A percentile compares a stretch with the other conserved stretches of the same genome.
These are phyloP conservation scores for Taxidea taxus DNA, from an alignment of 2,113 vertebrate genomes.

Conservation along the genomic window DNA sequence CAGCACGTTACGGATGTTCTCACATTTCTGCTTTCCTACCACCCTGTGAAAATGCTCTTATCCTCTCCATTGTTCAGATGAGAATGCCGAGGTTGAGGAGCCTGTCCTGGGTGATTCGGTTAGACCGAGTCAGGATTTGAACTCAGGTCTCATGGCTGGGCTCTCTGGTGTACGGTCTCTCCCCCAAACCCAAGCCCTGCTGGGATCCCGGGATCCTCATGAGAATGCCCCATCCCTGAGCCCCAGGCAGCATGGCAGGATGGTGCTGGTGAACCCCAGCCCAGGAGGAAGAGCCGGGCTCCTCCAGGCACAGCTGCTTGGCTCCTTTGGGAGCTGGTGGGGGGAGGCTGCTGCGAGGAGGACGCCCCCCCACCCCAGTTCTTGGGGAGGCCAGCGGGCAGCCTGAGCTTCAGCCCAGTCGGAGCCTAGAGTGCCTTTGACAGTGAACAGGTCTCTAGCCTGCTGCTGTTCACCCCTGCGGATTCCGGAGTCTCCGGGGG, in stretches of 20 bases:
- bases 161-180: neutral
- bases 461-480: accelerated
- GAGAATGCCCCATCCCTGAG: neutral
- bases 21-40: accelerated
- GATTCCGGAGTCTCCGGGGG: neutral
- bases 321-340: neutral
- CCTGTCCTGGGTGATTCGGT: neutral
- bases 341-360: neutral
- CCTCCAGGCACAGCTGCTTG: neutral
- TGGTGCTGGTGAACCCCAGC: no score
- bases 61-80: neutral
- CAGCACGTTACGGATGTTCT: accelerated
- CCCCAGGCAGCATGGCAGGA: neutral
- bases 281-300: neutral
- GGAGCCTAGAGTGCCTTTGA: neutral
- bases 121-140: neutral
- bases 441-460: neutral
- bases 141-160: neutral
- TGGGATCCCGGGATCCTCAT: neutral
- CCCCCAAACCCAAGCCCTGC: neutral
- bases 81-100: neutral
- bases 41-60: accelerated
- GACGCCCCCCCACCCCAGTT: neutral
- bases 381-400: neutral
- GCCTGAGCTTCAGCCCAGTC: neutral